Percentiles rank a stretch among this genome's conserved stretches.
Conservation (phyloP, 2,113 vertebrate genomes). For the Rallus limicola region DNA sequence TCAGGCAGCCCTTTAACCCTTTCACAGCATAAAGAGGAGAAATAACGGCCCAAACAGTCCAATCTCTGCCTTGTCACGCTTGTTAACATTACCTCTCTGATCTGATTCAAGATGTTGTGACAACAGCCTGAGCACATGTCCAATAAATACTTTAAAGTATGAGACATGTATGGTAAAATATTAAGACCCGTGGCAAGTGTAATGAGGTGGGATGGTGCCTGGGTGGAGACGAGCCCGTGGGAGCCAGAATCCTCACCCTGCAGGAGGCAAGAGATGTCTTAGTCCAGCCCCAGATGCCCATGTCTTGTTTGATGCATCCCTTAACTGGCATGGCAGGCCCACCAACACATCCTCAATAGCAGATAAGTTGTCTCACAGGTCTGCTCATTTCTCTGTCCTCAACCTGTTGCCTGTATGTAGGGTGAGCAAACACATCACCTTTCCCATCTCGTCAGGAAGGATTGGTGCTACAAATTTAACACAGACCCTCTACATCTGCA, state of each 20-base stretch:
- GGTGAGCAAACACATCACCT: not conserved
- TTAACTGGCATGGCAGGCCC: not conserved
- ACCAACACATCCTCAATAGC: not conserved
- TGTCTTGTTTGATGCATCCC: too few species aligned
- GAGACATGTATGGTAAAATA: not conserved
- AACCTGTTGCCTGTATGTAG: not conserved
- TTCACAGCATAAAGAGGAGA: not conserved
- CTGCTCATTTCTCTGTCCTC: not conserved
- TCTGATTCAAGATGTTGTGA: not conserved
- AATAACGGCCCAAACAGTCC: not conserved
- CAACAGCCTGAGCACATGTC: not conserved
- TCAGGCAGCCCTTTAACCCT: constrained; percentile 28
- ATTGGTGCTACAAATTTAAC: not conserved
- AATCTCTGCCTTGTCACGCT: not conserved
- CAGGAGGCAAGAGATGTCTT: not conserved
- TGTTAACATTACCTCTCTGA: not conserved
- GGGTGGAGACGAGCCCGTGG: accelerated
- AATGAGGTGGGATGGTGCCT: not conserved
- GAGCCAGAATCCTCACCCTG: not conserved
- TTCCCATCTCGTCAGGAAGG: not conserved
- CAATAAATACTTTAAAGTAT: not conserved
- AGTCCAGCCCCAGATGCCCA: not conserved
- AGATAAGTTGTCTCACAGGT: not conserved
- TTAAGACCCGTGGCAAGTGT: not conserved
- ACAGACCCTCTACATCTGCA: not conserved